A percentile compares a stretch with the other conserved stretches of the same genome.
Conservation (phyloP, 2,797 vertebrate species). For the Cyprinodon diabolis region DNA sequence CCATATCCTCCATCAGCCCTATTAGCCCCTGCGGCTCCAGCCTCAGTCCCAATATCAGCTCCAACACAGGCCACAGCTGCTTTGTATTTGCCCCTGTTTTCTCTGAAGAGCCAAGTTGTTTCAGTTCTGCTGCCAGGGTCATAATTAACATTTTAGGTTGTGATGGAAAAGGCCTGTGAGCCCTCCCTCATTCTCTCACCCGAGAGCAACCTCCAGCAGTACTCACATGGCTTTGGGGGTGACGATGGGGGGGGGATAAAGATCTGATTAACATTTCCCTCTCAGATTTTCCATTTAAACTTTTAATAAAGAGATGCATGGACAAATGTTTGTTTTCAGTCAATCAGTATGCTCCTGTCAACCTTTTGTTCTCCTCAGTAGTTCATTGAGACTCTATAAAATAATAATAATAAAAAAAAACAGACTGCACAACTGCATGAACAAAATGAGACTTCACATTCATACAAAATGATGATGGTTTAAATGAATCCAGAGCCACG, state of each 20-base stretch:
- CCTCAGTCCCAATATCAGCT: slow-evolving; percentile 37
- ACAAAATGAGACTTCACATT: slow-evolving; percentile 14
- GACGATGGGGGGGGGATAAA: slow-evolving; percentile 42
- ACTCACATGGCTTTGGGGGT: slow-evolving; percentile 39
- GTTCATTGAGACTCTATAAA: slow-evolving; percentile 26
- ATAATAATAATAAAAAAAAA: slow-evolving; percentile 25
- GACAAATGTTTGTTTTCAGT: slow-evolving; percentile 34
- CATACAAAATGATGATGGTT: slow-evolving; percentile 18
- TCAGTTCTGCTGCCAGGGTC: slow-evolving; percentile 85
- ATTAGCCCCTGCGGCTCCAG: background rate
- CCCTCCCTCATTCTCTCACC: background rate
- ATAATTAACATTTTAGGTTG: slow-evolving; percentile 87
- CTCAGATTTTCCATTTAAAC: slow-evolving; percentile 54
- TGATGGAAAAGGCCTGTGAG: slow-evolving; percentile 63
- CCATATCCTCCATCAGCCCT: slow-evolving; percentile 3
- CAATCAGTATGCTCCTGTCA: slow-evolving; percentile 58
- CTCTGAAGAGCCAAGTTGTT: slow-evolving; percentile 75
- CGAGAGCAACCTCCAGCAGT: slow-evolving; percentile 57
- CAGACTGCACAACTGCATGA: slow-evolving; percentile 27
- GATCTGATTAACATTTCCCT: slow-evolving; percentile 71
- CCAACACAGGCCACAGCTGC: slow-evolving; percentile 81
- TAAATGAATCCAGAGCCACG: slow-evolving; percentile 42
- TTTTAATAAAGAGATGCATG: slow-evolving; percentile 54
- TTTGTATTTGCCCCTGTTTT: slow-evolving; percentile 84
- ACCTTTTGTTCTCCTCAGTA: slow-evolving; percentile 51